Evolutionary conservation across 2,797 vertebrate species (phyloP).

Genomic region (Poecilia picta): DNA sequence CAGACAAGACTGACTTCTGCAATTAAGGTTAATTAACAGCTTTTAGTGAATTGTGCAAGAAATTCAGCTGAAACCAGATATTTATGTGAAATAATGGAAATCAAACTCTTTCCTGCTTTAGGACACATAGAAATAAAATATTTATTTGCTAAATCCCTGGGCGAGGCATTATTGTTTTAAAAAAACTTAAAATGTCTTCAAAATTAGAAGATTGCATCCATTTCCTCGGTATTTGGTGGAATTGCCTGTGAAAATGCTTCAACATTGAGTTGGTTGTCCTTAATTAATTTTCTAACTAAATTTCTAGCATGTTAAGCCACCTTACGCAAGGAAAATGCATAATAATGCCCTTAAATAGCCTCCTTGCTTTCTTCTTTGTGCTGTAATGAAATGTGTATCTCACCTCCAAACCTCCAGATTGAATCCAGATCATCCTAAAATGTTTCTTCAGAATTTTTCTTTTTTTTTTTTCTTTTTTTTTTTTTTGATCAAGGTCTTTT

Average conservation of each 20-base stretch:
- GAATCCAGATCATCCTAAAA: neutral
- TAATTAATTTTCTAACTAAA: too few species aligned
- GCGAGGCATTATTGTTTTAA: neutral
- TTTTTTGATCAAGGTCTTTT: too few species aligned
- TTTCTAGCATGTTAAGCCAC: too few species aligned
- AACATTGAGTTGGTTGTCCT: too few species aligned
- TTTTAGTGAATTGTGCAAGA: neutral
- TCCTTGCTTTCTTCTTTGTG: too few species aligned
- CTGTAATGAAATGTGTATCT: neutral
- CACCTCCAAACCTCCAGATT: neutral
- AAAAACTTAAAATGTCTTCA: neutral
- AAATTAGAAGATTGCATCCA: neutral
- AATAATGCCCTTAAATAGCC: too few species aligned
- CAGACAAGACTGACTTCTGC: neutral
- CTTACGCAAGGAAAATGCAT: too few species aligned
- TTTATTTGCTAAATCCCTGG: neutral
- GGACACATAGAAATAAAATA: neutral
- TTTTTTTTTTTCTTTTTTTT: too few species aligned
- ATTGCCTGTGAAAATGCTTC: too few species aligned
- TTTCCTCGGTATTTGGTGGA: neutral
- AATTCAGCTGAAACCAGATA: neutral
- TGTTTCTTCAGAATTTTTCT: too few species aligned
- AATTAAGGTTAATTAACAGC: neutral
- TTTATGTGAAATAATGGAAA: neutral
- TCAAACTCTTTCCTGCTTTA: neutral